phyloP scores from a whole-genome alignment of 1,140 invertebrate species.

The Micrasema minimum region DNA sequence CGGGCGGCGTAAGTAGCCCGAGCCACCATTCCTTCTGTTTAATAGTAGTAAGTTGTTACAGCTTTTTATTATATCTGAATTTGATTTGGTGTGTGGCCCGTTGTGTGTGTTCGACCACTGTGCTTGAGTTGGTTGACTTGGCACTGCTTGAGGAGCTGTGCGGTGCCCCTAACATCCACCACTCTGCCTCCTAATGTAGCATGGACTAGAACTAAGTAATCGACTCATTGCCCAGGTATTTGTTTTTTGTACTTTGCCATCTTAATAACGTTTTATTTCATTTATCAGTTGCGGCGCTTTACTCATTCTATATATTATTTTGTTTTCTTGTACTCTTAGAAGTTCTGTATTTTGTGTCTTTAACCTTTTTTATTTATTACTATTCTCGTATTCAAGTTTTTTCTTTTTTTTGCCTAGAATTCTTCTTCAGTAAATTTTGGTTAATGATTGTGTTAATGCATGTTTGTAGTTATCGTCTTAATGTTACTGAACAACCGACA shows the following conservation, averaged over 20 bases:
- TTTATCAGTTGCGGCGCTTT: conserved; percentile 46
- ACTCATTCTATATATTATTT: conserved; percentile 20
- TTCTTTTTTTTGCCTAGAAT: too few relatives aligned
- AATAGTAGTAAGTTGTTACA: conserved; percentile 54
- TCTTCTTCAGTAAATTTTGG: too few relatives aligned
- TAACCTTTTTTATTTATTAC: too few relatives aligned
- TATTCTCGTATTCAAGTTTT: too few relatives aligned
- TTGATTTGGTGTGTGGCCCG: conserved; percentile 52
- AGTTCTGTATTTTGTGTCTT: too few relatives aligned
- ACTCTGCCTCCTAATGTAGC: conserved; percentile 53
- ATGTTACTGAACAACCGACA: too few relatives aligned
- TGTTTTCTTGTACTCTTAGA: too few relatives aligned
- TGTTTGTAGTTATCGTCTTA: too few relatives aligned
- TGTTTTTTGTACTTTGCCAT: conserved; percentile 53
- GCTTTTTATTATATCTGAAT: conserved; percentile 50
- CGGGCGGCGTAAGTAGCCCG: too few relatives aligned
- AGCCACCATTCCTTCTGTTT: conserved; percentile 47
- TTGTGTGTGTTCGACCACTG: conserved; percentile 51
- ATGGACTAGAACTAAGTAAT: conserved; percentile 55
- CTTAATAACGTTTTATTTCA: conserved; percentile 34
- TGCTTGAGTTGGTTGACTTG: conserved; percentile 52
- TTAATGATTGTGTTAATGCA: too few relatives aligned
- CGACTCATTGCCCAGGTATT: conserved; percentile 54
- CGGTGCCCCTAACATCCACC: conserved; percentile 40
- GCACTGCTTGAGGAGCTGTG: conserved; percentile 52